Percentiles rank a stretch among this genome's conserved stretches.
phyloP scores from a whole-genome alignment of 2,113 vertebrate genomes.

The Eupsittula cactorum region DNA sequence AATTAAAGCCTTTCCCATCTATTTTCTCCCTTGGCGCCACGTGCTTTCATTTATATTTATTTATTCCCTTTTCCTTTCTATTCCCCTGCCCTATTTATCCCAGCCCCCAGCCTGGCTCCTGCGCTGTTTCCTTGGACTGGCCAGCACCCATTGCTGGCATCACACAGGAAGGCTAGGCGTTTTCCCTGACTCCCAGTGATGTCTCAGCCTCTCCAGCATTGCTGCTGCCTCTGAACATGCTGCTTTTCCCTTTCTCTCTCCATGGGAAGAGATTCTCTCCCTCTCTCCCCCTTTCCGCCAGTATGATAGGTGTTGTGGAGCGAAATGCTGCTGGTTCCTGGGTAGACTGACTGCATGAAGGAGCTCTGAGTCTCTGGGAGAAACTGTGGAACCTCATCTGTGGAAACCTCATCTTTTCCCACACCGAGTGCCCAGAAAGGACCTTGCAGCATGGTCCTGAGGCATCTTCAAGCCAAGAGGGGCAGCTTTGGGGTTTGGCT shows the following conservation, averaged over 20 bases:
- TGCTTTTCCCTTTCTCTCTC: background rate
- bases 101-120: background rate
- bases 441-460: background rate
- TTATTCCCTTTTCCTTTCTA: conserved; percentile 29
- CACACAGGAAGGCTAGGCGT: background rate
- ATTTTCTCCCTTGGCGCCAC: background rate
- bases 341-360: background rate
- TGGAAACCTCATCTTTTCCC: background rate
- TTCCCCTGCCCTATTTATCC: background rate
- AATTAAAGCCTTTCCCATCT: conserved; percentile 15
- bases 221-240: background rate
- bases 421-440: rapidly evolving
- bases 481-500: background rate
- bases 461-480: background rate
- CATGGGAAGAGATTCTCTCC: background rate
- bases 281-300: background rate
- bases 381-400: background rate
- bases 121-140: background rate
- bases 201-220: background rate
- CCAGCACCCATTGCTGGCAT: background rate
- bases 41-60: conserved; percentile 42
- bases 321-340: background rate
- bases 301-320: background rate
- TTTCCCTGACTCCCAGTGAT: background rate
- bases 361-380: background rate